Evolutionary conservation across 2,888 invertebrate species (phyloP).

Genomic region (Nomada lathburiana): DNA sequence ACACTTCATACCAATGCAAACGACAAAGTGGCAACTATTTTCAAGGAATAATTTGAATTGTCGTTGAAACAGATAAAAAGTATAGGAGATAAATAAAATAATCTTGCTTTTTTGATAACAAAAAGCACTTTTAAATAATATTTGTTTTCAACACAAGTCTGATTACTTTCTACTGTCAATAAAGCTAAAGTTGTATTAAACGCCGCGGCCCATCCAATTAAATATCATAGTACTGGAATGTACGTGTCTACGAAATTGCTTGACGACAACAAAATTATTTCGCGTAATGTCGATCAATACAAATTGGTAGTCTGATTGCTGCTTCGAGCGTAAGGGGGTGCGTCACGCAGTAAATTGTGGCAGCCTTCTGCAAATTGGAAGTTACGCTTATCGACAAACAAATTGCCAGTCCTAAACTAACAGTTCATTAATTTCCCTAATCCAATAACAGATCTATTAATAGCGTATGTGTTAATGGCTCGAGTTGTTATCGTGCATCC

Average conservation of each 20-base stretch:
- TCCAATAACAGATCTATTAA: conserved; percentile 4
- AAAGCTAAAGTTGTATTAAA: no score
- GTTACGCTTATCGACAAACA: conserved; percentile 8
- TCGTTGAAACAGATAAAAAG: no score
- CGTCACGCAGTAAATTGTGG: conserved; percentile 1
- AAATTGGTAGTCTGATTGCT: conserved; percentile 19
- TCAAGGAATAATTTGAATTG: no score
- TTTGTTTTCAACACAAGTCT: no score
- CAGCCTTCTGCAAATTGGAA: conserved; percentile 27
- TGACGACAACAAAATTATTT: not conserved
- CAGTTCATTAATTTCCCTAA: conserved; percentile 4
- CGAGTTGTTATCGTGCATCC: not conserved
- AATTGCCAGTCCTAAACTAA: conserved; percentile 25
- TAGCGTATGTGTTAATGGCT: not conserved
- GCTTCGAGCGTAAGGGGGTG: conserved; percentile 1
- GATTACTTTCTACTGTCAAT: no score
- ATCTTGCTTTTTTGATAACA: no score
- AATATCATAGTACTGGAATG: not conserved
- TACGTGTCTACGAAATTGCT: not conserved
- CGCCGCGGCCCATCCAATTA: no score
- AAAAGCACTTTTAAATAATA: no score
- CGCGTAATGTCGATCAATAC: not conserved
- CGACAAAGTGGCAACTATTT: no score
- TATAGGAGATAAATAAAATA: no score
- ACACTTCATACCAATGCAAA: no score